These are phyloP conservation scores for Calephelis perditalis DNA, from an alignment of 2,888 invertebrate species.

Conservation along the genomic window DNA sequence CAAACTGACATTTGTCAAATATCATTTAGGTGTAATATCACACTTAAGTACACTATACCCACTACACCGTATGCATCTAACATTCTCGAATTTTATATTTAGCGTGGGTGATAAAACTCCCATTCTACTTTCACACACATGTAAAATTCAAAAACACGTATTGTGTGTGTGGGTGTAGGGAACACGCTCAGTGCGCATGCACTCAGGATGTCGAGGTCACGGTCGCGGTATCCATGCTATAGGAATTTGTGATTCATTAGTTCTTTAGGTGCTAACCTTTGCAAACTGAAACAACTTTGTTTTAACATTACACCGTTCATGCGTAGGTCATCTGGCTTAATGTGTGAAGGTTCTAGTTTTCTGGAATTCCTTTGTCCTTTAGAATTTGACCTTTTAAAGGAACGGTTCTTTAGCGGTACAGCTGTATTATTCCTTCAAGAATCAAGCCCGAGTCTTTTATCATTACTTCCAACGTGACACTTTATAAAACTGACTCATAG, in stretches of 20 bases:
- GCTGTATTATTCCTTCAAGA: too few species aligned
- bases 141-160: slow-evolving; percentile 4
- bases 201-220: slow-evolving; percentile 8
- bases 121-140: slow-evolving; percentile 9
- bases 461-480: too few species aligned
- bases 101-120: slow-evolving; percentile 1
- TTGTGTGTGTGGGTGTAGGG: neutral
- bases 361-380: too few species aligned
- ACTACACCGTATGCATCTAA: too few species aligned
- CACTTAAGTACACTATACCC: too few species aligned
- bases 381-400: too few species aligned
- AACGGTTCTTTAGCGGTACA: too few species aligned
- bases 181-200: slow-evolving; percentile 5
- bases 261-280: slow-evolving; percentile 5
- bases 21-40: too few species aligned
- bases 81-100: neutral
- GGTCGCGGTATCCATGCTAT: neutral
- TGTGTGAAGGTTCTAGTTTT: too few species aligned
- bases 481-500: too few species aligned
- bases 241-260: slow-evolving; percentile 10
- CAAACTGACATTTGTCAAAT: too few species aligned
- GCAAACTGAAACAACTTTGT: neutral
- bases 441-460: too few species aligned
- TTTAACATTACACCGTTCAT: neutral
- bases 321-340: neutral